Conservation (phyloP, 2,113 vertebrate species). For the Colistium nudipinnis region DNA sequence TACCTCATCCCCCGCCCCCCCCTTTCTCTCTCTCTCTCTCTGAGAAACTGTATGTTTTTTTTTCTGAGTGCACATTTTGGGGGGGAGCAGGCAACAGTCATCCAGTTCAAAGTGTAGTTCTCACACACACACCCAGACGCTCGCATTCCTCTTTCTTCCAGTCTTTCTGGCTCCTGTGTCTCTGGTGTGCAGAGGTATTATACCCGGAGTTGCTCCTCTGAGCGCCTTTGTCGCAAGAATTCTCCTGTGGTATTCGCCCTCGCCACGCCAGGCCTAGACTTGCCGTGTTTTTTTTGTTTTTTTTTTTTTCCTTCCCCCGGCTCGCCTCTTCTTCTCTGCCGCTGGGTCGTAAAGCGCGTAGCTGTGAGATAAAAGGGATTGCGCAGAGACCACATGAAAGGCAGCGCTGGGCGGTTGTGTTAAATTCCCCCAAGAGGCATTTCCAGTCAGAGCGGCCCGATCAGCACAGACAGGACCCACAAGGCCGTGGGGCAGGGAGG, state of each 20-base stretch:
- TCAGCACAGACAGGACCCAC: constrained; percentile 69
- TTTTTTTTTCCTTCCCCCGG: neutral
- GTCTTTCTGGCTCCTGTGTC: constrained; percentile 33
- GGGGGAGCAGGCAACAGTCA: constrained; percentile 4
- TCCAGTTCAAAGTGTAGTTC: constrained; percentile 24
- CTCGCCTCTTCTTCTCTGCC: constrained; percentile 56
- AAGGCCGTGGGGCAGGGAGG: constrained; percentile 72
- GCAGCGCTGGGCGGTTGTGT: constrained; percentile 69
- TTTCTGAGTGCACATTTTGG: neutral
- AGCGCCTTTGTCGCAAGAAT: constrained; percentile 72
- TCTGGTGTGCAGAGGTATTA: constrained; percentile 43
- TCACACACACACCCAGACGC: constrained; percentile 4
- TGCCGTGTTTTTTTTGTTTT: constrained; percentile 51
- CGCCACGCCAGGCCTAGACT: constrained; percentile 73
- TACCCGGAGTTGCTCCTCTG: constrained; percentile 42
- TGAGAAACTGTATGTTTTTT: constrained; percentile 34
- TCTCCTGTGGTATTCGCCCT: constrained; percentile 73
- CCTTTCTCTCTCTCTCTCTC: constrained; percentile 46
- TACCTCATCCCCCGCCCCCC: constrained; percentile 57
- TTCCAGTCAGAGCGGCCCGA: constrained; percentile 73
- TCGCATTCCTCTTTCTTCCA: constrained; percentile 29
- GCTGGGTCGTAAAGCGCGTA: constrained; percentile 70
- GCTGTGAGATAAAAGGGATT: constrained; percentile 80
- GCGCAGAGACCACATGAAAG: constrained; percentile 79
- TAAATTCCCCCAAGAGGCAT: constrained; percentile 79